Percentiles rank a stretch among this genome's conserved stretches.
phyloP scores from a whole-genome alignment of 1,140 invertebrate genomes.

The Heliothis subflexa region DNA sequence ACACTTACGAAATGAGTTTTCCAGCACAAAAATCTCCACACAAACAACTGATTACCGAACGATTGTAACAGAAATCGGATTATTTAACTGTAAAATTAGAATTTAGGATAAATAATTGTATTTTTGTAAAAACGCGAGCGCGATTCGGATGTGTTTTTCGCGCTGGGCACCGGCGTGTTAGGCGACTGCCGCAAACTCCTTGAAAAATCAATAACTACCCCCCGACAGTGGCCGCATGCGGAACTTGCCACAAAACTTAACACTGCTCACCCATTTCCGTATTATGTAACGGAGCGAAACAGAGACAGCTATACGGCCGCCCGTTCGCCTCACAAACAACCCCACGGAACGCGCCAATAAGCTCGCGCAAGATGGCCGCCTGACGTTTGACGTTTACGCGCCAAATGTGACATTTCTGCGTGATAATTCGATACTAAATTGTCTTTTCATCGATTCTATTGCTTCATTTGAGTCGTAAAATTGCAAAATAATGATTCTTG shows the following conservation, averaged over 20 bases:
- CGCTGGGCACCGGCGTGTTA: slow-evolving; percentile 80
- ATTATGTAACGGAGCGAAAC: slow-evolving; percentile 76
- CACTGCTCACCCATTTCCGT: slow-evolving; percentile 82
- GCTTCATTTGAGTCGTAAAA: slow-evolving; percentile 65
- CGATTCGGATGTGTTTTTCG: slow-evolving; percentile 80
- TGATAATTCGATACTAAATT: slow-evolving; percentile 68
- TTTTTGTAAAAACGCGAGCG: slow-evolving; percentile 73
- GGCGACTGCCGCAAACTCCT: slow-evolving; percentile 82
- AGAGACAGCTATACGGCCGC: slow-evolving; percentile 64
- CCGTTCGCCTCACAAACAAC: slow-evolving; percentile 64
- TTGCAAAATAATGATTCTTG: slow-evolving; percentile 49
- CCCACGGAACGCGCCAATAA: slow-evolving; percentile 72
- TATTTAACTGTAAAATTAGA: slow-evolving; percentile 55
- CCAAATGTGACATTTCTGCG: slow-evolving; percentile 80
- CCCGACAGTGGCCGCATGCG: slow-evolving; percentile 78
- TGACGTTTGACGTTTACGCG: slow-evolving; percentile 83
- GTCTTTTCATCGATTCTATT: slow-evolving; percentile 73
- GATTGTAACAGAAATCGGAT: slow-evolving; percentile 46
- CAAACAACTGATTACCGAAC: slow-evolving; percentile 59
- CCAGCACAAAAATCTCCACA: slow-evolving; percentile 71
- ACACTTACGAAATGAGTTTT: slow-evolving; percentile 76
- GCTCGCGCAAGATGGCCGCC: slow-evolving; percentile 69
- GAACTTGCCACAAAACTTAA: slow-evolving; percentile 71
- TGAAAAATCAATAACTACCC: slow-evolving; percentile 84
- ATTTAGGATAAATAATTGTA: slow-evolving; percentile 65